Evolutionary conservation across 2,113 vertebrate genomes (phyloP).

Genomic region (Zapus hudsonius): DNA sequence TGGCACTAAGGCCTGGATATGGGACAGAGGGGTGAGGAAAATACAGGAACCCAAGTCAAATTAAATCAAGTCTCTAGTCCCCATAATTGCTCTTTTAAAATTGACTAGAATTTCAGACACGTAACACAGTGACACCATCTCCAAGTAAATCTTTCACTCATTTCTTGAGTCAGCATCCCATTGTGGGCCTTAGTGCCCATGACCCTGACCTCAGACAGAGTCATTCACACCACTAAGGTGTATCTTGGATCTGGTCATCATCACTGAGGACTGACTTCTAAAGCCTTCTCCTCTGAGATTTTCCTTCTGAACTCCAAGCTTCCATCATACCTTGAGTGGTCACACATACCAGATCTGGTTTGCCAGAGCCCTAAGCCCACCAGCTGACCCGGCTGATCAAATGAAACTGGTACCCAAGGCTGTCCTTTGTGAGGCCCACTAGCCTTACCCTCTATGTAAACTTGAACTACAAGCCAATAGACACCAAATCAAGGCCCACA

Average conservation of each 20-base stretch:
- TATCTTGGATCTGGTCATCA: accelerated
- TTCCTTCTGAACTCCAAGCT: neutral
- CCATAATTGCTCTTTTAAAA: neutral
- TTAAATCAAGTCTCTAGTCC: neutral
- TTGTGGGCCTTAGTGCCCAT: accelerated
- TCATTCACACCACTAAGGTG: neutral
- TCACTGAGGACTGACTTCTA: neutral
- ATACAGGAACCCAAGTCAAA: neutral
- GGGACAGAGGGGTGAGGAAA: too few species aligned
- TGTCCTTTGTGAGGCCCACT: neutral
- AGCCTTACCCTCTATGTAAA: too few species aligned
- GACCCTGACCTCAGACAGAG: neutral
- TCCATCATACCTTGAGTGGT: accelerated
- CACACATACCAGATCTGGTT: neutral
- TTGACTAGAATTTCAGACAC: neutral
- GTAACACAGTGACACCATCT: neutral
- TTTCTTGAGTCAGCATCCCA: neutral
- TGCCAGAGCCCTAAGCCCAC: neutral
- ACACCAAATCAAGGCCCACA: neutral
- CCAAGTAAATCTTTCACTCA: neutral
- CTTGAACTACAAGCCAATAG: neutral
- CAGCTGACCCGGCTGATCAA: neutral
- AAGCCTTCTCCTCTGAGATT: neutral
- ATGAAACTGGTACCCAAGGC: neutral
- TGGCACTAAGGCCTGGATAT: neutral